A percentile compares a stretch with the other conserved stretches of the same genome.
These are phyloP conservation scores for Microcaecilia unicolor DNA, from an alignment of 2,797 vertebrate species.

Conservation along the genomic window DNA sequence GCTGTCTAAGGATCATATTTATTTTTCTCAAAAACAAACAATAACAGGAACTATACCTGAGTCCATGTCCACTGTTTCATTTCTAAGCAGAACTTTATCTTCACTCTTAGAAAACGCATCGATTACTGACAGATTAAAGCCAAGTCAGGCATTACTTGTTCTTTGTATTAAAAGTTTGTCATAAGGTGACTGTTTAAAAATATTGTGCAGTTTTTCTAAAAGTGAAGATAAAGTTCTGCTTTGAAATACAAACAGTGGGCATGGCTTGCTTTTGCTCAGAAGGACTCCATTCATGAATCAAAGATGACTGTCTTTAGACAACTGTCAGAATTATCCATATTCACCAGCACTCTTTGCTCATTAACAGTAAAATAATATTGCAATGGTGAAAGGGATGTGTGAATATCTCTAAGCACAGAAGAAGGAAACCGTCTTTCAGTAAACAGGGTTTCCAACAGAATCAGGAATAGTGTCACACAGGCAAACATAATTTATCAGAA, in stretches of 20 bases:
- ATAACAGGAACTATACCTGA: no score
- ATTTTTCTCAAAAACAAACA: neutral
- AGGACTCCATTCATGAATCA: neutral
- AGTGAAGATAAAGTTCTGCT: no score
- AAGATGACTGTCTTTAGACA: neutral
- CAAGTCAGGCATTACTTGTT: no score
- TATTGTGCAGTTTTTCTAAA: no score
- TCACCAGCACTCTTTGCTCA: neutral
- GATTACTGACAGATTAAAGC: no score
- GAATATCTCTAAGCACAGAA: neutral
- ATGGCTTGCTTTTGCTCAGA: no score
- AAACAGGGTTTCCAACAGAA: neutral
- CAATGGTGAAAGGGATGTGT: neutral
- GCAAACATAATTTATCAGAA: neutral
- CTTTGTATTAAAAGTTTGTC: no score
- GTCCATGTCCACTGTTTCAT: no score
- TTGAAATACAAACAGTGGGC: no score
- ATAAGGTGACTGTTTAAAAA: no score
- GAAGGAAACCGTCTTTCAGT: constrained; percentile 5
- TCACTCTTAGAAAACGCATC: no score
- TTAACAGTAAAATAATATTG: neutral
- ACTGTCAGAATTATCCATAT: neutral
- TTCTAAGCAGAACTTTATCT: no score
- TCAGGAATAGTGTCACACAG: constrained; percentile 1
- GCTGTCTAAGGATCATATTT: neutral